These are phyloP conservation scores for Stictocephala bisonia DNA, from an alignment of 2,888 invertebrate species.

Conservation along the genomic window DNA sequence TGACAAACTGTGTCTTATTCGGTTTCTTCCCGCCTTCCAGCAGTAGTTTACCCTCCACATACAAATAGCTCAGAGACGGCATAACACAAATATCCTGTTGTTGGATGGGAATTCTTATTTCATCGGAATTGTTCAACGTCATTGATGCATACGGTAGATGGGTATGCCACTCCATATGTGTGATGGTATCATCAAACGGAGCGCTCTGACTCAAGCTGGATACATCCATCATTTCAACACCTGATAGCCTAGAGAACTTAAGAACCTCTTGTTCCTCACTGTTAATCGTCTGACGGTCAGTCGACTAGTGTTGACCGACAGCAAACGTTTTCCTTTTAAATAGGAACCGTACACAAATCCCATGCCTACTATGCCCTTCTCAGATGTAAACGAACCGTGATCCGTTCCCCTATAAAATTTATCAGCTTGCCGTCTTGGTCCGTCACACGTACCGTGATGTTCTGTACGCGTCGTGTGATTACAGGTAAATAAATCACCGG, in stretches of 20 bases:
- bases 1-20: slow-evolving; percentile 16
- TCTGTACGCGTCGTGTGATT: slow-evolving; percentile 34
- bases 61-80: slow-evolving; percentile 48
- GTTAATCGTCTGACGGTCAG: slow-evolving; percentile 32
- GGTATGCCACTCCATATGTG: slow-evolving; percentile 6
- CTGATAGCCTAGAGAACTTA: slow-evolving; percentile 51
- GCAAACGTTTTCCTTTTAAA: slow-evolving; percentile 2
- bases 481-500: slow-evolving; percentile 62
- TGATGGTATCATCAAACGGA: slow-evolving; percentile 48
- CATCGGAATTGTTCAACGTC: slow-evolving; percentile 50
- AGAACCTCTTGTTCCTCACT: slow-evolving; percentile 49
- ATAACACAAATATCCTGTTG: slow-evolving; percentile 50
- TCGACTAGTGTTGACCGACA: neutral
- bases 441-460: slow-evolving; percentile 52
- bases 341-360: neutral
- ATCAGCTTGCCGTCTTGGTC: slow-evolving; percentile 61
- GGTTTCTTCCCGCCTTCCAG: neutral
- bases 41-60: slow-evolving; percentile 45
- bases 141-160: slow-evolving; percentile 49
- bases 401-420: slow-evolving; percentile 61
- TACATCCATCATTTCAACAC: slow-evolving; percentile 29
- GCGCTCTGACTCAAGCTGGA: slow-evolving; percentile 46
- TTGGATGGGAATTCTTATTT: slow-evolving; percentile 52
- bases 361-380: slow-evolving; percentile 47
- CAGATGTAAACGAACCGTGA: slow-evolving; percentile 60